Percentiles rank a stretch among this genome's conserved stretches.
Evolutionary conservation across 2,113 vertebrate genomes (phyloP).

Genomic region (Sminthopsis crassicaudata): DNA sequence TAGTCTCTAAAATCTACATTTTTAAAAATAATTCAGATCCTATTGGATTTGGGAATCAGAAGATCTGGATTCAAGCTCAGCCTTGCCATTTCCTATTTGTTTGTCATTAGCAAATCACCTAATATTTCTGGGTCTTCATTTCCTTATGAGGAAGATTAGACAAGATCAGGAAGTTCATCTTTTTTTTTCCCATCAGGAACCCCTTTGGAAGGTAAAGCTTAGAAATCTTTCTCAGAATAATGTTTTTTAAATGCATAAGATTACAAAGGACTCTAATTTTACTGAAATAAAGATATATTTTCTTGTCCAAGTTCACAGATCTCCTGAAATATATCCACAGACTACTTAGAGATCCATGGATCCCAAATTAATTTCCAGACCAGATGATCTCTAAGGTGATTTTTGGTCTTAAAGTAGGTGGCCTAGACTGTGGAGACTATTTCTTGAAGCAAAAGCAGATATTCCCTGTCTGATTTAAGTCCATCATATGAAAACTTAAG

Average conservation of each 20-base stretch:
- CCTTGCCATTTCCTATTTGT: background rate
- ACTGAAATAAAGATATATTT: background rate
- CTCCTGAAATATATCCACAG: background rate
- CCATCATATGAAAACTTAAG: background rate
- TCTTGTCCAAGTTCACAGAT: background rate
- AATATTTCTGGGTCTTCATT: background rate
- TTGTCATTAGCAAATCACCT: background rate
- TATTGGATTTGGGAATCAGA: background rate
- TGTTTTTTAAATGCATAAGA: background rate
- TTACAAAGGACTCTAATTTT: background rate
- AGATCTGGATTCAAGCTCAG: background rate
- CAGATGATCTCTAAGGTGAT: background rate
- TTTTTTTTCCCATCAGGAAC: background rate
- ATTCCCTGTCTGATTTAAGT: background rate
- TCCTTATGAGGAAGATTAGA: background rate
- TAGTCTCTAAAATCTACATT: background rate
- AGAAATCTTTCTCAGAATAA: background rate
- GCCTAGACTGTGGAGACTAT: background rate
- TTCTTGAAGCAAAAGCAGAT: background rate
- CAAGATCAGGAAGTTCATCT: background rate
- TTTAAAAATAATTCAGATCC: background rate
- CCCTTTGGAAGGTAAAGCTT: background rate
- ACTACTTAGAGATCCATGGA: background rate
- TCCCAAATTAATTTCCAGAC: background rate
- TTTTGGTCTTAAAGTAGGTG: background rate